Evolutionary conservation across 2,797 vertebrate species (phyloP), one percentile per base, ranked within the genome.

Genomic region (Eupleurogrammus muticus): DNA sequence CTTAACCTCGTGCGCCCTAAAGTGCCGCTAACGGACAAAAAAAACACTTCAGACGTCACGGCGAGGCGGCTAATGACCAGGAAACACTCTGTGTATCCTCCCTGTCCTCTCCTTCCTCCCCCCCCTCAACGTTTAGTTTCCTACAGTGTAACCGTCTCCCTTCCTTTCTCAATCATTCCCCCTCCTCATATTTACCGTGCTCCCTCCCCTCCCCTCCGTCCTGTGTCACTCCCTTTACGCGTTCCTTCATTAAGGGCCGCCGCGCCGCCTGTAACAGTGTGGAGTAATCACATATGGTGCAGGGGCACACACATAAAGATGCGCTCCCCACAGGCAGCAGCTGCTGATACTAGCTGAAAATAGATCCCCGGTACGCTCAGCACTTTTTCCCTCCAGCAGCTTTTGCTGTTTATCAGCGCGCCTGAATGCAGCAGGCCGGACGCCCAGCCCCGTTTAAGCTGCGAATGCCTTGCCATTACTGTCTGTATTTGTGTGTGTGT

Each of bases 281-380:
- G 93, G 93, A 95, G 94, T 95, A 95, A 96, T 97, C 96, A 95
- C 96, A 97, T 96, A 95, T 96, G 96, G 95, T 93, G 93, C 91
- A 93, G 95, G 91, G 92, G 28, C 28, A 28, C 93, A 89, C 92
- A 93, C 90, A 94, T 94, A 93, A 95, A 95, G 95, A 96, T 94
- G 93, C 87, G 91, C 94, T 95, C 95, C 95, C n/a, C 94, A 91
- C 94, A 94, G 95, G 95, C 95, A 93, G 94, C 95, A 95, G 95
- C 96, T 98, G 97, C 96, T 98, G 96, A 97, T 96, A 94, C 95
- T 94, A 94, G 96, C 97, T 96, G 95, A 96, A 99, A 98, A 97
- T 96, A 96, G 95, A 96, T 94, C 95, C 94, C 93, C 92, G 84
- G 83, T 95, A 87, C 73, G 93, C 95, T 96, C 96, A 97, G 97